Evolutionary conservation across 2,888 invertebrate genomes (phyloP), one percentile per base, ranked within the genome.

Genomic region (Bellardia pandia): DNA sequence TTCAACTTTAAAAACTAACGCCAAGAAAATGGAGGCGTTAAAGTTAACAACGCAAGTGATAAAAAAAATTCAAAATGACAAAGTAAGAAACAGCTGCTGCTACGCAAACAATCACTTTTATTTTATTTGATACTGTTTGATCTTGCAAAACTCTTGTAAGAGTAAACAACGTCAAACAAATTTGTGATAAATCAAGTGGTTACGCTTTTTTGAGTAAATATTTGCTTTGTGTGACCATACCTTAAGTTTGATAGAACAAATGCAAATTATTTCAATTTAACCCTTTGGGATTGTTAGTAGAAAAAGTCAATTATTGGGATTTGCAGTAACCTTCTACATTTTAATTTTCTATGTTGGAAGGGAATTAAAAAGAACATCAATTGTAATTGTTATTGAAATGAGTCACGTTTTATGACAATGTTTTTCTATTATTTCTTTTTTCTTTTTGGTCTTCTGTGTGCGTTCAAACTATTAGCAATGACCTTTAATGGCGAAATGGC

Each of bases 401-500:
- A 51, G 75, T 75, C 51, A 75, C n/a, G 16, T 53, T 14, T 14
- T 16, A 60, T n/a, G 23, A 45, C 56, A 56, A 3, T 0, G 11
- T 45, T 45, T 2, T 45, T 51, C 3, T 9, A 48, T 60, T 45
- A 48, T 37, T 40, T 71, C 3, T 16, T 56, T 14, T 30, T 5
- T 74, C 9, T 45, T 58, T 13, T 45, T 45, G 4, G 37, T 37
- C 5, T 37, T 45, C 9, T 48, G 13, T 40, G 3, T 75, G 48
- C 11, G 16, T 11, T 60, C 33, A 14, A 60, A 14, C 13, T 45
- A 60, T 60, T 75, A 62, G n/a, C 75, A 75, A 75, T 75, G 75
- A 75, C 75, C 75, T 64, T 37, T 62, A 62, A 33, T 62, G 60
- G n/a, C 75, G 37, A 62, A 37, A 62, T 51, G 51, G 51, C 62